Conservation (phyloP, 1,140 invertebrate species). For the Drosophila nigrodunni region DNA sequence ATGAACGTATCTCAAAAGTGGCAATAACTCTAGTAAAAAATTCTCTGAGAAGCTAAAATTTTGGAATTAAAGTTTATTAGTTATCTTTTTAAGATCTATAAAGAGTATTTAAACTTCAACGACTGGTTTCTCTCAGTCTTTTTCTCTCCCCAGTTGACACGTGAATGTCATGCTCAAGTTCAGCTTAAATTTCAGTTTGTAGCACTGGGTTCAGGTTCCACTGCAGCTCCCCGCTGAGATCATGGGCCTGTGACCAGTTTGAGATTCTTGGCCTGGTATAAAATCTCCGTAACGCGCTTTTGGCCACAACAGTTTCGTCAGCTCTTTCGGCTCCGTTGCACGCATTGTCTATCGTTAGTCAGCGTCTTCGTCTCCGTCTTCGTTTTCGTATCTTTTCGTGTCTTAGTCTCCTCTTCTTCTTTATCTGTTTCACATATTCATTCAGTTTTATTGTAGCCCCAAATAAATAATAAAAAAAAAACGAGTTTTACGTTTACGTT, state of each 20-base stretch:
- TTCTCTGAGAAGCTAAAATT: too few relatives aligned
- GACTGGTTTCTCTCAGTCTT: neutral
- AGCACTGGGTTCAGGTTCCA: conserved; percentile 3
- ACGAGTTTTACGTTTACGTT: conserved; percentile 64
- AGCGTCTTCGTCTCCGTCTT: neutral
- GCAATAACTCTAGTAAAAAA: too few relatives aligned
- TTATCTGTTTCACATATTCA: conserved; percentile 7
- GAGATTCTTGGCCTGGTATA: conserved; percentile 77
- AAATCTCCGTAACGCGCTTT: conserved; percentile 70
- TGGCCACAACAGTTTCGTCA: conserved; percentile 77
- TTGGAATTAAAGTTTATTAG: neutral
- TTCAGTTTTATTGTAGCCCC: conserved; percentile 24
- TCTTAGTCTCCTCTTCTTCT: conserved; percentile 21
- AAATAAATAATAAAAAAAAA: conserved; percentile 48
- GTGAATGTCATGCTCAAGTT: conserved; percentile 75
- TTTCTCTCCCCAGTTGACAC: conserved; percentile 30
- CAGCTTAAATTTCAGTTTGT: conserved; percentile 30
- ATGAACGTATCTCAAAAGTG: too few relatives aligned
- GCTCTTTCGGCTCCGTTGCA: conserved; percentile 68
- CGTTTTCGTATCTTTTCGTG: conserved; percentile 4
- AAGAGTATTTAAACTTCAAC: neutral
- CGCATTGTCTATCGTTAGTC: conserved; percentile 43
- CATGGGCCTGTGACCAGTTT: conserved; percentile 52
- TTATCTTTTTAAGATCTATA: neutral
- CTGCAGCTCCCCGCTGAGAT: conserved; percentile 11